Conservation (phyloP, 2,113 vertebrate genomes). For the Herpailurus yagouaroundi region DNA sequence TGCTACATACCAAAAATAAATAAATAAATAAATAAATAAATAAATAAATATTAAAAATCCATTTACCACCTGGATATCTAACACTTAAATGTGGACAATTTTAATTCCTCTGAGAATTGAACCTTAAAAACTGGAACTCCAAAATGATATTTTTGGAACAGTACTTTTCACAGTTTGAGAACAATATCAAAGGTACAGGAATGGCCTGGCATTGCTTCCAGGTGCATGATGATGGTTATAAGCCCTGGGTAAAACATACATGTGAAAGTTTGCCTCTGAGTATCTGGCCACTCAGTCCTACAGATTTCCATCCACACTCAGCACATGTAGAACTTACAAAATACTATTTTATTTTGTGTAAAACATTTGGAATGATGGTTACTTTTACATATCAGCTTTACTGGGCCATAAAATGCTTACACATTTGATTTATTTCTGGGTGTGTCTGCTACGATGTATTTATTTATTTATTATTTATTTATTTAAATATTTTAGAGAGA, state of each 20-base stretch:
- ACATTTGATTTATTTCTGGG: background rate
- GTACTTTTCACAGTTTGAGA: background rate
- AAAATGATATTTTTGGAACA: background rate
- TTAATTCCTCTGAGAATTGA: background rate
- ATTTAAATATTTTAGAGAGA: too few species aligned
- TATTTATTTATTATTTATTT: too few species aligned
- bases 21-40: too few species aligned
- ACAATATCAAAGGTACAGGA: background rate
- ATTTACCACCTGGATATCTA: background rate
- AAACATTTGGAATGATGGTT: background rate
- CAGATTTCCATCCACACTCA: background rate
- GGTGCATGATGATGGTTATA: background rate
- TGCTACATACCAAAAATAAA: background rate
- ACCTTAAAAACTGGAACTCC: background rate
- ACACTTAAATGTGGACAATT: background rate
- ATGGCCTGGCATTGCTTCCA: too few species aligned
- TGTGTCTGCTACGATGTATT: background rate
- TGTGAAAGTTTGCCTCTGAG: background rate
- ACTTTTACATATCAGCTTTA: background rate
- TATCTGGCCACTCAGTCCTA: background rate
- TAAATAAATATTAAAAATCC: too few species aligned
- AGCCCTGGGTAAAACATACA: background rate
- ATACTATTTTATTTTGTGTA: background rate
- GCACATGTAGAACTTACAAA: background rate
- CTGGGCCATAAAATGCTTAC: background rate